Evolutionary conservation across 2,888 invertebrate species (phyloP).

Genomic region (Dryococelus australis): DNA sequence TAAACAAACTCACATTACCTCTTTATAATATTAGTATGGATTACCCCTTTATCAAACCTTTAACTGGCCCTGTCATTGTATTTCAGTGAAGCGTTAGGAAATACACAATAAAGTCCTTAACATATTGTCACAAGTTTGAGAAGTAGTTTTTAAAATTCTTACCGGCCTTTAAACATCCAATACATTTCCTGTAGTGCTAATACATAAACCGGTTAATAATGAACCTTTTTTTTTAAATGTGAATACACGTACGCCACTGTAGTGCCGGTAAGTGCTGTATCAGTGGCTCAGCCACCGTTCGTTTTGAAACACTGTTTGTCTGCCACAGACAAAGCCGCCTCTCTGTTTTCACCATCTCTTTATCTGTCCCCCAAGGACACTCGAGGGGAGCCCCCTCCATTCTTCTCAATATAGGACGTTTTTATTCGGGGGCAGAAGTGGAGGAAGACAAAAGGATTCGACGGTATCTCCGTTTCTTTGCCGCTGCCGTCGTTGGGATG

Average conservation of each 20-base stretch:
- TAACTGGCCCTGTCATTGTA: too few species aligned
- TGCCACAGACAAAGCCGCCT: background rate
- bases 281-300: background rate
- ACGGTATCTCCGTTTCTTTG: background rate
- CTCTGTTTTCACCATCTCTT: background rate
- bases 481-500: background rate
- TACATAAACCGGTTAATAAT: background rate
- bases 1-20: too few species aligned
- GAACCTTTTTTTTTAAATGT: background rate
- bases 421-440: background rate
- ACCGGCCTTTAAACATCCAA: too few species aligned
- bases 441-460: background rate
- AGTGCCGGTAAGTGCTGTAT: background rate
- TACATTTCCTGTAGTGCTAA: too few species aligned
- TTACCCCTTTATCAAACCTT: too few species aligned
- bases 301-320: background rate
- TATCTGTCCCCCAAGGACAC: slow-evolving; percentile 1
- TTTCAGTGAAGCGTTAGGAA: too few species aligned
- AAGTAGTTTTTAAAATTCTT: too few species aligned
- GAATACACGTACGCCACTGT: background rate
- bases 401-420: background rate
- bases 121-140: too few species aligned
- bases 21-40: too few species aligned
- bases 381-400: background rate
- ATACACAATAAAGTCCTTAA: too few species aligned